phyloP scores from a whole-genome alignment of 2,113 vertebrate genomes.

The Calyptommatus sinebrachiatus region DNA sequence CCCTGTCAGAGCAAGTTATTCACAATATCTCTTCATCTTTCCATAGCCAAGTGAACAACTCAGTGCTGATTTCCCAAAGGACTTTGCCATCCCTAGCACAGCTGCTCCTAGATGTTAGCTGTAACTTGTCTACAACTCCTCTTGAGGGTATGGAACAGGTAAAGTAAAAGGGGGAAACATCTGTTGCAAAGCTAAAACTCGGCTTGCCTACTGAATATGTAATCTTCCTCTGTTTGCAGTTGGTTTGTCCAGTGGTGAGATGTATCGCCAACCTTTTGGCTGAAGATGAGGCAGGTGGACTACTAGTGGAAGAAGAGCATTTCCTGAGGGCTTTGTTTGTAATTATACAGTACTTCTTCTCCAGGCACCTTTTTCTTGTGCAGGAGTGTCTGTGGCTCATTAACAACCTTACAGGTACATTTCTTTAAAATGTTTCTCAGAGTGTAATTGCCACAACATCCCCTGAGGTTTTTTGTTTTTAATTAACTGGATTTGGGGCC shows the following conservation, averaged over 20 bases:
- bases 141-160: conserved; percentile 84
- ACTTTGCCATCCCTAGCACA: conserved; percentile 72
- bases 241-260: conserved; percentile 87
- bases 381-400: conserved; percentile 90
- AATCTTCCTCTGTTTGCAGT: conserved; percentile 61
- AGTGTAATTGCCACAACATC: too few species aligned
- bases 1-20: too few species aligned
- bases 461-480: too few species aligned
- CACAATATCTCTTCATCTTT: not conserved
- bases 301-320: conserved; percentile 63
- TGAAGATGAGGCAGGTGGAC: conserved; percentile 52
- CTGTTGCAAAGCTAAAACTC: not conserved
- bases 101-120: conserved; percentile 79
- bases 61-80: conserved; percentile 70
- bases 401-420: conserved; percentile 91
- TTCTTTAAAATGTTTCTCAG: not conserved
- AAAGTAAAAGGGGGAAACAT: conserved; percentile 43
- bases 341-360: conserved; percentile 76
- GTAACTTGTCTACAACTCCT: conserved; percentile 63
- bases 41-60: conserved; percentile 68
- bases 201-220: accelerated
- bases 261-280: conserved; percentile 86
- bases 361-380: conserved; percentile 74
- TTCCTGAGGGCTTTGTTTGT: conserved; percentile 80
- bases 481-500: too few species aligned